phyloP scores from a whole-genome alignment of 2,113 vertebrate genomes.

The Malurus elegans region DNA sequence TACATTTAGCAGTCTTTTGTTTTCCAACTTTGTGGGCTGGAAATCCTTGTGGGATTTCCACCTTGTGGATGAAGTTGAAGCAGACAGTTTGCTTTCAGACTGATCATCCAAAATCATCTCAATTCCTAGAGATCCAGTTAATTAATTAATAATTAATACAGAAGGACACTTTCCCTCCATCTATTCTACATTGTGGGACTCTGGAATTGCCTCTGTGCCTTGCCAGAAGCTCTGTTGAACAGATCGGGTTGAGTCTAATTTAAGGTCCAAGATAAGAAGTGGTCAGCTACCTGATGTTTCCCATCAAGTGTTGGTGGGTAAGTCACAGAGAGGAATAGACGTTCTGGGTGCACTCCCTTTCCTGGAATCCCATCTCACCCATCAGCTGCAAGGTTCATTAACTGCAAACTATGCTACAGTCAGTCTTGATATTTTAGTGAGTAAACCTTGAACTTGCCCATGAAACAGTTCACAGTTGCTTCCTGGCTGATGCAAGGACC shows the following conservation, averaged over 20 bases:
- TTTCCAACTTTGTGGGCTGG: background rate
- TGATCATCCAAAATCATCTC: background rate
- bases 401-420: background rate
- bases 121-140: background rate
- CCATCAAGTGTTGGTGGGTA: background rate
- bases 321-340: background rate
- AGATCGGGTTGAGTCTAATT: background rate
- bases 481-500: background rate
- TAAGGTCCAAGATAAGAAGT: background rate
- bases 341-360: background rate
- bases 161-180: fast-evolving
- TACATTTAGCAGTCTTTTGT: background rate
- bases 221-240: background rate
- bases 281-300: background rate
- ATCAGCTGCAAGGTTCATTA: background rate
- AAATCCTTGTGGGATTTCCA: background rate
- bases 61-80: background rate
- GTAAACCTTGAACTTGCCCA: background rate
- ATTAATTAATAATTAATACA: background rate
- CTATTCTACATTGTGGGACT: background rate
- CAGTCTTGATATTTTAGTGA: background rate
- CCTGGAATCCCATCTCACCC: background rate
- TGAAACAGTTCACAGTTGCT: background rate
- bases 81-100: background rate
- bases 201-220: background rate